A percentile compares a stretch with the other conserved stretches of the same genome.
Conservation (phyloP, 35 echinoderm and acorn worm species). For the Chiridota heheva region DNA sequence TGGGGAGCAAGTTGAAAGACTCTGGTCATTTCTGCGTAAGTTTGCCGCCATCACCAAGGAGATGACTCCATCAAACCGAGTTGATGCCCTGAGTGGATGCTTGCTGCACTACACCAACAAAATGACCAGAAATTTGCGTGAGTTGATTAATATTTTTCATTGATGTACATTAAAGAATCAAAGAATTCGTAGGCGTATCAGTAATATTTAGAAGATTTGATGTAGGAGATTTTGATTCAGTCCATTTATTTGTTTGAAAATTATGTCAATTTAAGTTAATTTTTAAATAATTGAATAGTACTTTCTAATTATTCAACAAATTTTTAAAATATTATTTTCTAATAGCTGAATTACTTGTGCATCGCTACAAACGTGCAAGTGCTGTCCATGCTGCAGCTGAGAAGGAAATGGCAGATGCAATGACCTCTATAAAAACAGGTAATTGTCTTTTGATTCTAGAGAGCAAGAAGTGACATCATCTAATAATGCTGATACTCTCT, state of each 20-base stretch:
- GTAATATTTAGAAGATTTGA: not conserved
- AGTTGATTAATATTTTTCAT: too few species aligned
- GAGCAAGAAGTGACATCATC: too few species aligned
- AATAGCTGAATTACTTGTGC: not conserved
- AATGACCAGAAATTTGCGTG: slow-evolving; percentile 3
- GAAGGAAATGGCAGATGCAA: not conserved
- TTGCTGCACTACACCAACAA: not conserved
- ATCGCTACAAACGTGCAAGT: slow-evolving; percentile 7
- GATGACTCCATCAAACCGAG: slow-evolving; percentile 37
- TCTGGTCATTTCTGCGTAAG: not conserved
- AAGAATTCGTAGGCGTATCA: too few species aligned
- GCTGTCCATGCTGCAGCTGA: not conserved
- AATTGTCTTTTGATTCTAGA: too few species aligned
- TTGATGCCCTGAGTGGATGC: slow-evolving; percentile 7
- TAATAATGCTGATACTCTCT: too few species aligned
- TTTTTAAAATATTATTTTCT: not conserved
- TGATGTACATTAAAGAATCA: too few species aligned
- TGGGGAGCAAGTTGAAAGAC: not conserved
- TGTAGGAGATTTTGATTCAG: not conserved
- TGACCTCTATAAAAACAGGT: not conserved
- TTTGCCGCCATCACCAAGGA: slow-evolving; percentile 22
- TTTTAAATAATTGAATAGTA: not conserved
- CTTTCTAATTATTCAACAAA: not conserved
- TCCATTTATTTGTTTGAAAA: not conserved
- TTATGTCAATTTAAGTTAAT: not conserved